Evolutionary conservation across 2,113 vertebrate species (phyloP).

Genomic region (Bujurquina vittata): DNA sequence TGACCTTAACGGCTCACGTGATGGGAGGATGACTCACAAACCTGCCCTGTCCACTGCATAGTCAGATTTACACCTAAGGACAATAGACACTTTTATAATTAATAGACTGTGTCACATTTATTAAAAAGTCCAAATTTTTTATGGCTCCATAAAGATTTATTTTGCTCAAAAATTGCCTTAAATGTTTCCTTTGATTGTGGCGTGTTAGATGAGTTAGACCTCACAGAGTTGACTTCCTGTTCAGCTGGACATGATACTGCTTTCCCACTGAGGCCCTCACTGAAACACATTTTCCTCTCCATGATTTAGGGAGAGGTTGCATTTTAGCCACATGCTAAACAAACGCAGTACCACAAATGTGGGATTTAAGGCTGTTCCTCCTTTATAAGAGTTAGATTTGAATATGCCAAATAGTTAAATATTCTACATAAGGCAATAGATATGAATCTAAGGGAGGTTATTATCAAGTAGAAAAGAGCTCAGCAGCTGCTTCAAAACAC

Average conservation of each 20-base stretch:
- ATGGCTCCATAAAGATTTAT: neutral
- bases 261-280: neutral
- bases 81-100: neutral
- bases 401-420: neutral
- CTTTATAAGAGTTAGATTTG: neutral
- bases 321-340: neutral
- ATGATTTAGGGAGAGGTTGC: too few species aligned
- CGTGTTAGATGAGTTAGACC: neutral
- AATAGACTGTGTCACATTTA: neutral
- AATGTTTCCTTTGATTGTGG: neutral
- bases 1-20: neutral
- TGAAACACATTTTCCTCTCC: neutral
- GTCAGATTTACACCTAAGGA: neutral
- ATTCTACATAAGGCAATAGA: neutral
- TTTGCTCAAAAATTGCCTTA: neutral
- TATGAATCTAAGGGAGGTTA: rapidly evolving
- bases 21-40: neutral
- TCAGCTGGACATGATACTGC: neutral
- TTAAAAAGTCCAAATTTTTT: neutral
- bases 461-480: neutral
- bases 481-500: neutral
- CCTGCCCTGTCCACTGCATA: neutral
- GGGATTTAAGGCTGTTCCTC: too few species aligned
- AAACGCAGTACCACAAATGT: neutral
- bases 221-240: neutral